Base-by-base conservation (phyloP, 1,140 invertebrate genomes). In the Meloidogyne floridensis region DNA sequence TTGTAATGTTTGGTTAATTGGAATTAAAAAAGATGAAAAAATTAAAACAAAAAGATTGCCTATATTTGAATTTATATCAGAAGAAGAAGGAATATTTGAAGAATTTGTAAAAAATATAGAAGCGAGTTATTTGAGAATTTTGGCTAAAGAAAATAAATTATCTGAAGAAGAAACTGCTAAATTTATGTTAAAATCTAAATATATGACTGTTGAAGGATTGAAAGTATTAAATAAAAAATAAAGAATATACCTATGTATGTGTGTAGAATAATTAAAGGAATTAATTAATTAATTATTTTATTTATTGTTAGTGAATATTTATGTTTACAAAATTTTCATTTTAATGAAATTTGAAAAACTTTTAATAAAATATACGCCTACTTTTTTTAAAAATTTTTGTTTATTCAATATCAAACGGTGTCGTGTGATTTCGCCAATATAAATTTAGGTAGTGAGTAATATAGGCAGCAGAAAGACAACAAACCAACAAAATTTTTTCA, bases 1-100 rank as follows among this genome's bases (percentile, higher is more conserved):
- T 59, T 59, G 56, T 59, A 59, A 59, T 59, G 15, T 59, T 59
- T 59, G 56, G 56, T 59, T 59, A 59, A 59, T 59, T 59, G 56
- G 56, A 59, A 59, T 59, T 20, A 20, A 20, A 20, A 20, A 20
- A 20, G 20, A 20, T 59, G 13, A 59, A 59, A 13, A 13, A 59
- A 59, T 15, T 59, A 15, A 59, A 59, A 59, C 13, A 54, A 59
- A 59, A 59, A 59, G 56, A 59, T 59, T 59, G 15, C 56, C 56
- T 15, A 59, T 59, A 59, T 59, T 59, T 13, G 56, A 59, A 59
- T 59, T 59, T 59, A 13, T 59, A 59, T 59, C 56, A 59, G 56
- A 59, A 59, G 11, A 59, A 59, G 56, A 59, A 59, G 13, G 13
- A 13, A 59, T 59, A 59, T 59, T 59, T 59, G 11, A 59, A 13